These are phyloP conservation scores for Coryphaenoides rupestris DNA, from an alignment of 2,113 vertebrate genomes.

Conservation along the genomic window DNA sequence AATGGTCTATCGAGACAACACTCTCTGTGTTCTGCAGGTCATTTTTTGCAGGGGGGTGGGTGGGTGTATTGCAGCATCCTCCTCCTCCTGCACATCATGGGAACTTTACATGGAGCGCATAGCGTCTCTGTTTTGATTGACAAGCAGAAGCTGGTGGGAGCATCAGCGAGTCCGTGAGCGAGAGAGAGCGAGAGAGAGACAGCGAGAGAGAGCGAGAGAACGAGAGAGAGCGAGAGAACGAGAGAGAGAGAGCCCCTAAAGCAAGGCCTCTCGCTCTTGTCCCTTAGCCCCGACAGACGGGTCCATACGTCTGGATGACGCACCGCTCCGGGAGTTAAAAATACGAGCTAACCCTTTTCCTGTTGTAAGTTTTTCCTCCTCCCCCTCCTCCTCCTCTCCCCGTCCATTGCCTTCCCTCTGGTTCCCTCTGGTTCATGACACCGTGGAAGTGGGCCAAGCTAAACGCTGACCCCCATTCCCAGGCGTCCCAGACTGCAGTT, in stretches of 20 bases:
- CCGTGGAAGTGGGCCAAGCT: slow-evolving; percentile 60
- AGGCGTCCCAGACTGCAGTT: slow-evolving; percentile 34
- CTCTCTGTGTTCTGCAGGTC: neutral
- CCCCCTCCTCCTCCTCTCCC: slow-evolving; percentile 9
- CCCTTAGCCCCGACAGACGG: slow-evolving; percentile 30
- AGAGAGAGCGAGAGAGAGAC: neutral
- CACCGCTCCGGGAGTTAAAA: slow-evolving; percentile 52
- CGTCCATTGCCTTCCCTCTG: slow-evolving; percentile 45
- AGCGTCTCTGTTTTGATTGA: slow-evolving; percentile 20
- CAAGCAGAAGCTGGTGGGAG: slow-evolving; percentile 17
- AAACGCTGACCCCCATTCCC: slow-evolving; percentile 64
- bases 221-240: neutral
- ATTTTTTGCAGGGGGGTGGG: neutral
- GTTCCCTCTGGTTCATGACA: slow-evolving; percentile 57
- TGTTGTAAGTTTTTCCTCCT: slow-evolving; percentile 14
- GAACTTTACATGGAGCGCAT: slow-evolving; percentile 15
- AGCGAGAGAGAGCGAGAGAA: neutral
- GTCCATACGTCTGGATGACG: slow-evolving; percentile 43
- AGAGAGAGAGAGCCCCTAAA: neutral
- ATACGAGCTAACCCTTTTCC: slow-evolving; percentile 45
- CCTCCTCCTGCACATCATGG: slow-evolving; percentile 16
- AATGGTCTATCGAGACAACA: neutral
- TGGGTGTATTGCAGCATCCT: no score
- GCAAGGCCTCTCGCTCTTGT: neutral
- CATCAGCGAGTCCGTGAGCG: neutral